Base-by-base conservation (phyloP, 1,140 invertebrate genomes). In the Helicoverpa zea region DNA sequence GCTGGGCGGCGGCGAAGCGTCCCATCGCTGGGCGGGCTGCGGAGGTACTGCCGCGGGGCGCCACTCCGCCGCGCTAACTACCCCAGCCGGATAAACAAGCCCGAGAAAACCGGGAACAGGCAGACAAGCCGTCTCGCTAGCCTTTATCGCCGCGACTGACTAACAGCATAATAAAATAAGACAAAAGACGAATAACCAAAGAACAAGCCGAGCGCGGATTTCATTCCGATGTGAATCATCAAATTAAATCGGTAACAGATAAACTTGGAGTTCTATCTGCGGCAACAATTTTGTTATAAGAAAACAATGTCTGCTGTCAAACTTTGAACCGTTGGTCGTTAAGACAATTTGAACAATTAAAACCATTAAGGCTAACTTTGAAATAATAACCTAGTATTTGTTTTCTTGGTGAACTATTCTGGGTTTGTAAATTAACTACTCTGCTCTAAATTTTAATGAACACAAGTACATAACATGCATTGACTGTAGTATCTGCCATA, bases 121-220 rank as follows among this genome's bases (percentile, higher is more conserved):
- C 90, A 94, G 93, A 94, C 93, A 94, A 93, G 93, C 92, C 92
- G 93, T 94, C 93, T 94, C 92, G 91, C 91, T 91, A 88, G 87
- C 86, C 88, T 91, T 89, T 92, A 92, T 90, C 86, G 84, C 86
- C 87, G 82, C 85, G 81, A 81, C 88, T 85, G 84, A 90, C 86
- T 89, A 89, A 90, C 89, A 86, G 86, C 83, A 88, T 92, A 89
- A 92, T 93, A 94, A 92, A 92, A 92, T 91, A 94, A 92, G 84
- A 92, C 90, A 94, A 92, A 92, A 92, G 90, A 91, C 88, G 85
- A 87, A 89, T 89, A 89, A 87, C 88, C 84, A 84, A 88, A 88
- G 84, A 89, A 85, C 87, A 82, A 86, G 29, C 83, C 84, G 81
- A 78, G 74, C 82, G 85, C 72, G 59, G 77, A 66, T 75, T 74